Evolutionary conservation across 92 coral and sea anemone genomes (phyloP), one percentile per base, ranked within the genome.

Genomic region (Parazoanthus atlanticus): DNA sequence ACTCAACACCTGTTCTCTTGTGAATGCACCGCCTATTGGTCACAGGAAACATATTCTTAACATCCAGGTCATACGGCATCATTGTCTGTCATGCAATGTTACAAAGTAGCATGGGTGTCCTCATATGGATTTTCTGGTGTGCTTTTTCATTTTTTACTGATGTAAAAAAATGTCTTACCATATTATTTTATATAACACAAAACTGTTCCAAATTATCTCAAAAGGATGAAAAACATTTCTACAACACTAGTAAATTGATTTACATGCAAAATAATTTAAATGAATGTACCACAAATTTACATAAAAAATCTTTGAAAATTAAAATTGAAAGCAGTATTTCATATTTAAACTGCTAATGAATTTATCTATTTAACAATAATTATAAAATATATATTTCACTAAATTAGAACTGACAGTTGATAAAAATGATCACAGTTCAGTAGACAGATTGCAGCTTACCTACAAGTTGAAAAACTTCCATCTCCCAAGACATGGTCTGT

Each of bases 391-490:
- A 85, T n/a, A n/a, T n/a, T n/a, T n/a, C n/a, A 70, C 32, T 40
- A 23, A 65, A 16, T n/a, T 8, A 67, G 7, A 21, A 81, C 46
- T 9, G 13, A 36, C 25, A 38, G n/a, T 34, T 61, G 52, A 43
- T 6, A 75, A 71, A 67, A 52, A 1, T 2, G 2, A 12, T 52
- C 3, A 52, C 3, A 52, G 58, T 52, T 52, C 67, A 85, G 47
- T 61, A 34, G 38, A 21, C 29, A 21, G 13, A 23, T 43, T 9
- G 34, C 8, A 29, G 25, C 88, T 88, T 88, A 95, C 99, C 99
- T 93, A 83, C 99, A 97, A 28, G 99, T 97, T 38, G 99, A 97
- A 88, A 97, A 97, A 71, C 99, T 97, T 31, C 99, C 99, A 94
- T 97, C 99, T 72, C 99, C 99, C 75, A 97, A 95, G 64, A 97